Conservation (phyloP, 2,888 invertebrate genomes). For the Metacarcinus magister region DNA sequence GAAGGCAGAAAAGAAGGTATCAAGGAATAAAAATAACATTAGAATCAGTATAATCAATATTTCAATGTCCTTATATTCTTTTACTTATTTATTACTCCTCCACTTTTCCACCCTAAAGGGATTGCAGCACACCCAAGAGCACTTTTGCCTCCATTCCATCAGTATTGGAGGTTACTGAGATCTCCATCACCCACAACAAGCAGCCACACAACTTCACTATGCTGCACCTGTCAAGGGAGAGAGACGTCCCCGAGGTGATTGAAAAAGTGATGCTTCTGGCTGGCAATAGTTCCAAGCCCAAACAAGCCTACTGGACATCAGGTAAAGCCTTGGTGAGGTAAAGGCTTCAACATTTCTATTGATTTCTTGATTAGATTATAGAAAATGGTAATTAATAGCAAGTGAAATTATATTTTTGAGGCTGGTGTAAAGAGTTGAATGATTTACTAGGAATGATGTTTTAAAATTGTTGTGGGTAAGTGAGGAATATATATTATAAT, state of each 20-base stretch:
- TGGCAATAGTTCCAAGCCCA: slow-evolving; percentile 61
- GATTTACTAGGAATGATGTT: not conserved
- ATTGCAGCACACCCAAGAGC: slow-evolving; percentile 1
- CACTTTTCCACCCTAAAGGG: not conserved
- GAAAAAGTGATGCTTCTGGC: slow-evolving; percentile 12
- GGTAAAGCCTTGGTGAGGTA: not conserved
- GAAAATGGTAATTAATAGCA: not conserved
- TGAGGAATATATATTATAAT: not conserved
- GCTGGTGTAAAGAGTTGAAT: not conserved
- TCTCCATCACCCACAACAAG: slow-evolving; percentile 52
- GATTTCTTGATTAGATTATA: not conserved
- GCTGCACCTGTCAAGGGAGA: slow-evolving; percentile 45
- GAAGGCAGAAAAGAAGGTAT: no score
- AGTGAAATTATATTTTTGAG: not conserved
- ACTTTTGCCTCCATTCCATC: not conserved
- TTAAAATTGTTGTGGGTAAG: not conserved
- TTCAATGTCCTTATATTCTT: no score
- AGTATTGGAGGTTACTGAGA: slow-evolving; percentile 50
- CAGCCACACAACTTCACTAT: slow-evolving; percentile 64
- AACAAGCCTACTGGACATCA: slow-evolving; percentile 76
- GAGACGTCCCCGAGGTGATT: not conserved
- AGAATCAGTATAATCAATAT: no score
- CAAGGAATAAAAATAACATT: no score
- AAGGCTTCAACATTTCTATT: not conserved
- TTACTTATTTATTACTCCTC: not conserved